Percentiles rank a stretch among this genome's conserved stretches.
These are phyloP conservation scores for Heliconius melpomene DNA, from an alignment of 1,140 invertebrate species.

Conservation along the genomic window DNA sequence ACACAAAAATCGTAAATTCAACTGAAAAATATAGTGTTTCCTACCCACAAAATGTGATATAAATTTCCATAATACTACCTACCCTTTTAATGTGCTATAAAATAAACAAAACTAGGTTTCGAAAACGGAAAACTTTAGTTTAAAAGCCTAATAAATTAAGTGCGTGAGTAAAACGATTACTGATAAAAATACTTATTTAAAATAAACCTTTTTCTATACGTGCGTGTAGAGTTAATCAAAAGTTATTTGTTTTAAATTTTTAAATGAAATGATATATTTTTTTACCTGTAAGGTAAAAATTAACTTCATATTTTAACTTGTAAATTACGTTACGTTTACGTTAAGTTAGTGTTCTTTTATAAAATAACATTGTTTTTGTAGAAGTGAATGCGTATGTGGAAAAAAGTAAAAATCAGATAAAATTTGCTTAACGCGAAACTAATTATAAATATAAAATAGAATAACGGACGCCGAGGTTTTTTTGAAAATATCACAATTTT, in stretches of 20 bases:
- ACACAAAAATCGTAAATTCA: background rate
- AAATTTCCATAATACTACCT: background rate
- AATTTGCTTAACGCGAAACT: too few relatives aligned
- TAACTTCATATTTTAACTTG: too few relatives aligned
- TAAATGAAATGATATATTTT: conserved; percentile 14
- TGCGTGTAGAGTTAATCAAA: conserved; percentile 32
- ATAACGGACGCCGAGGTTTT: too few relatives aligned
- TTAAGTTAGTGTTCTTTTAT: too few relatives aligned
- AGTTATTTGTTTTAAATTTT: conserved; percentile 29
- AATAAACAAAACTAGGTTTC: conserved; percentile 4
- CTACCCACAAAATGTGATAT: background rate
- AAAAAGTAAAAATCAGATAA: too few relatives aligned
- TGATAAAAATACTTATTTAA: conserved; percentile 16
- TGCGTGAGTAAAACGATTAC: conserved; percentile 32
- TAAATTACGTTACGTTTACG: too few relatives aligned
- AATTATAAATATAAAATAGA: too few relatives aligned
- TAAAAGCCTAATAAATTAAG: conserved; percentile 15
- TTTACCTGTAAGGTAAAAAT: too few relatives aligned
- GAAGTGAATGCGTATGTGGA: too few relatives aligned
- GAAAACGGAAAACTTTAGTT: background rate
- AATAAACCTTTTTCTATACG: background rate
- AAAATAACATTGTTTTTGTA: too few relatives aligned
- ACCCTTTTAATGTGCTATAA: background rate
- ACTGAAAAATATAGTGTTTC: background rate
- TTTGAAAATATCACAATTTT: too few relatives aligned